A percentile compares a stretch with the other conserved stretches of the same genome.
These are phyloP conservation scores for Reticulitermes lucifugus DNA, from an alignment of 2,888 invertebrate species.

Conservation along the genomic window DNA sequence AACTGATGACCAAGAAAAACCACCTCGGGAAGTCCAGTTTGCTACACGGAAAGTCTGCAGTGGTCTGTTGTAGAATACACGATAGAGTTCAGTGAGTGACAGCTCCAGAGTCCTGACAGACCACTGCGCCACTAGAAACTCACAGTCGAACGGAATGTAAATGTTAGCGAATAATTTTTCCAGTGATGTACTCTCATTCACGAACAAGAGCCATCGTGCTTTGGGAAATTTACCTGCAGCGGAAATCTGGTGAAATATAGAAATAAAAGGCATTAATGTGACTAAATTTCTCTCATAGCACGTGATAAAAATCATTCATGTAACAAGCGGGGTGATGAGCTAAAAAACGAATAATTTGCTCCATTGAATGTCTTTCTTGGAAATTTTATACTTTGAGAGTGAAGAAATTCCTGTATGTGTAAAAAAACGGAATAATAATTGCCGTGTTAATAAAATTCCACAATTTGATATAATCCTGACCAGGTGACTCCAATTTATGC, in stretches of 20 bases:
- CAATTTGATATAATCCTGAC: too few species aligned
- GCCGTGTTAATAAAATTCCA: too few species aligned
- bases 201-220: background rate
- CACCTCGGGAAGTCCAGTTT: background rate
- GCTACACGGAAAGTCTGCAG: background rate
- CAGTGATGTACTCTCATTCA: background rate
- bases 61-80: background rate
- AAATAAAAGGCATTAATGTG: background rate
- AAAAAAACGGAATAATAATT: too few species aligned
- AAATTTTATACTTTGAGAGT: too few species aligned
- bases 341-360: too few species aligned
- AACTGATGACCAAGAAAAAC: background rate
- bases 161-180: background rate
- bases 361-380: too few species aligned
- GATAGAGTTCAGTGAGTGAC: background rate
- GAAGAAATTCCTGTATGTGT: too few species aligned
- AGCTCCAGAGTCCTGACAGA: background rate
- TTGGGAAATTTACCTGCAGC: background rate
- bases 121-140: background rate
- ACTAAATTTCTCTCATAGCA: background rate
- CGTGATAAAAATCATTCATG: too few species aligned
- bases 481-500: too few species aligned
- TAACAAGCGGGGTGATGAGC: too few species aligned
- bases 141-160: background rate
- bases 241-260: background rate